phyloP scores from a whole-genome alignment of 2,797 vertebrate species.

The Capromys pilorides region DNA sequence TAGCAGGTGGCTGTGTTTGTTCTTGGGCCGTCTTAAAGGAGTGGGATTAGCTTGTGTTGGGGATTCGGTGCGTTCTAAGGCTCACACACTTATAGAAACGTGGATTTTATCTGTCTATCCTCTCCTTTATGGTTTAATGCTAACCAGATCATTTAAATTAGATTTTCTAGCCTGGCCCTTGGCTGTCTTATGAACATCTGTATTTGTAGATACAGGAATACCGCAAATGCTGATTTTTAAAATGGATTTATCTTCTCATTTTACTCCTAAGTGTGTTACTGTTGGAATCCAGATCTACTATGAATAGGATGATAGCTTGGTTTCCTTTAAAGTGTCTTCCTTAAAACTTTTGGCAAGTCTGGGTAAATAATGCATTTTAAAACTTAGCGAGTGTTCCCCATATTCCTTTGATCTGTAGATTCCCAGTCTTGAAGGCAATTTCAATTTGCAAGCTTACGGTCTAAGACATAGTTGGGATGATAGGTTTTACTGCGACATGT shows the following conservation, averaged over 20 bases:
- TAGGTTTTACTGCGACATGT: slow-evolving; percentile 46
- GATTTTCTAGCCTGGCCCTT: neutral
- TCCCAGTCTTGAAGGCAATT: slow-evolving; percentile 46
- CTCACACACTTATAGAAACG: slow-evolving; percentile 48
- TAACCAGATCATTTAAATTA: slow-evolving; percentile 52
- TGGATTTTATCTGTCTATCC: slow-evolving; percentile 39
- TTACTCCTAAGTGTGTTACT: slow-evolving; percentile 20
- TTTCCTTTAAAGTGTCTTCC: slow-evolving; percentile 53
- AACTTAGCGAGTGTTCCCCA: neutral
- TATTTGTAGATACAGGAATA: slow-evolving; percentile 30
- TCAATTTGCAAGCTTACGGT: slow-evolving; percentile 62
- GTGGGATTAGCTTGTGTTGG: slow-evolving; percentile 53
- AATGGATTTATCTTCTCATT: neutral
- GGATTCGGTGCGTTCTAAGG: slow-evolving; percentile 27
- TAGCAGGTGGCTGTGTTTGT: slow-evolving; percentile 36
- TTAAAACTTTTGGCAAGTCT: slow-evolving; percentile 74
- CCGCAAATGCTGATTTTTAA: slow-evolving; percentile 3
- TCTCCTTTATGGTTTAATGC: slow-evolving; percentile 5
- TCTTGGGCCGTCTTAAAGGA: slow-evolving; percentile 17
- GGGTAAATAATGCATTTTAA: slow-evolving; percentile 65
- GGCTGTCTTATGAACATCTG: slow-evolving; percentile 39
- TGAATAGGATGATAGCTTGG: neutral
- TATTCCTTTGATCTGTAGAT: slow-evolving; percentile 59
- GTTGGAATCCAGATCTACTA: neutral
- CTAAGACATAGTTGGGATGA: neutral